Evolutionary conservation across 2,888 invertebrate genomes (phyloP).

Genomic region (Scaeva pyrastri): DNA sequence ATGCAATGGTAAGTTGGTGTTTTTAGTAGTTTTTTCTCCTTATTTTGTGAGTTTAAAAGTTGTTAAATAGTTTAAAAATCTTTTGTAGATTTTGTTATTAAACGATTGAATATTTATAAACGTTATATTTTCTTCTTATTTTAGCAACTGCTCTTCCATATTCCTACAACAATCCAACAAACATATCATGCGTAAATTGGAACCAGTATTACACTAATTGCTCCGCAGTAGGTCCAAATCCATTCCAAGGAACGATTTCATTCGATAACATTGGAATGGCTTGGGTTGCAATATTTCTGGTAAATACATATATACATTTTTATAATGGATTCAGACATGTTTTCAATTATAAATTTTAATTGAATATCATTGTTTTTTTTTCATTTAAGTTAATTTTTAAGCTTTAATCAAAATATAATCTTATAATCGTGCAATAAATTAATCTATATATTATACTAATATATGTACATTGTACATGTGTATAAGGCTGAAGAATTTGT

Average conservation of each 20-base stretch:
- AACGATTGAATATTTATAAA: background rate
- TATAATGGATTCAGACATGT: too few species aligned
- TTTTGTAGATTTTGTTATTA: too few species aligned
- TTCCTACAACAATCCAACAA: slow-evolving; percentile 87
- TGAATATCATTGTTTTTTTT: too few species aligned
- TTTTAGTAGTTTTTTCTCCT: background rate
- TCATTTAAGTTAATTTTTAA: too few species aligned
- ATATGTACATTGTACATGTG: too few species aligned
- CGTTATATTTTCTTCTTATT: slow-evolving; percentile 38
- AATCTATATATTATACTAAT: too few species aligned
- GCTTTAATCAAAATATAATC: too few species aligned
- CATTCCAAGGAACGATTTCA: slow-evolving; percentile 99
- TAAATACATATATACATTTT: slow-evolving; percentile 86
- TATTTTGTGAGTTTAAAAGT: too few species aligned
- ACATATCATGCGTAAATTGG: slow-evolving; percentile 97
- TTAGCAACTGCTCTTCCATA: slow-evolving; percentile 81
- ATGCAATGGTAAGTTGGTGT: slow-evolving; percentile 88
- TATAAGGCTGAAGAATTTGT: too few species aligned
- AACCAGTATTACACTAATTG: slow-evolving; percentile 99
- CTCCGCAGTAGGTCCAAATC: slow-evolving; percentile 96
- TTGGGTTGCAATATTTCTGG: slow-evolving; percentile 99
- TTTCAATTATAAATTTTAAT: too few species aligned
- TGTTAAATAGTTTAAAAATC: too few species aligned
- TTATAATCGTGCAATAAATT: too few species aligned
- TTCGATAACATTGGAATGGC: slow-evolving; percentile 99